These are phyloP conservation scores for Plectrocnemia conspersa DNA, from an alignment of 1,140 invertebrate species.

Conservation along the genomic window DNA sequence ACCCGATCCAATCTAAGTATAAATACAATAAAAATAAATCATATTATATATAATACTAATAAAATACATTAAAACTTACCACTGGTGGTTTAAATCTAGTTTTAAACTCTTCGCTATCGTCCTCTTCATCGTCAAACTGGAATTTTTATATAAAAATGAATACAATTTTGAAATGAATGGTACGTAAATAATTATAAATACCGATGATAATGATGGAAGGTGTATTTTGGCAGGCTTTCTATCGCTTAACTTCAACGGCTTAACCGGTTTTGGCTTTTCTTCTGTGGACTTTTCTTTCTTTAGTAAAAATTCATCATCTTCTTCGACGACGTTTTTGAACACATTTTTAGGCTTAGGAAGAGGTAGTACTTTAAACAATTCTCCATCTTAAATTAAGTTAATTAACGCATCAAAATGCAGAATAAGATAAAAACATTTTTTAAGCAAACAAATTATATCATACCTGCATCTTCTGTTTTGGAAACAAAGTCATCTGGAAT, in stretches of 20 bases:
- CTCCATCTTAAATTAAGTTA: constrained; percentile 18
- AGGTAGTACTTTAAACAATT: constrained; percentile 42
- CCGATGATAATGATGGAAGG: constrained; percentile 41
- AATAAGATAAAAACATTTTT: not conserved
- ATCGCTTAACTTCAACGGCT: not conserved
- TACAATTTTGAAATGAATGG: not conserved
- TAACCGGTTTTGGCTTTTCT: constrained; percentile 20
- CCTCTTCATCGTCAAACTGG: constrained; percentile 53
- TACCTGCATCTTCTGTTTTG: not conserved
- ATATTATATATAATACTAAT: not conserved
- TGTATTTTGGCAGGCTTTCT: constrained; percentile 41
- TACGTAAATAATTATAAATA: not conserved
- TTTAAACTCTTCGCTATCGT: constrained; percentile 38
- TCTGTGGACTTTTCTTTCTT: constrained; percentile 48
- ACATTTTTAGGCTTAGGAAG: constrained; percentile 38
- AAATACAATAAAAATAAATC: constrained; percentile 27
- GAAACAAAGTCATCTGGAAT: not conserved
- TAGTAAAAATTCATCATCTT: constrained; percentile 57
- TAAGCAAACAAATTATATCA: not conserved
- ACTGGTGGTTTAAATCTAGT: constrained; percentile 41
- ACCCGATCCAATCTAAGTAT: constrained; percentile 50
- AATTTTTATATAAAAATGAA: constrained; percentile 35
- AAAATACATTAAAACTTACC: constrained; percentile 37
- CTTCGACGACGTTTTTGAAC: constrained; percentile 42
- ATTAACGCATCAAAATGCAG: not conserved